These are phyloP conservation scores for human (Homo sapiens) DNA, from an alignment of 2,113 vertebrate genomes.

Conservation along the genomic window GRCh38 chrX:65408001-65408500, in stretches of 20 bases:
- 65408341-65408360: slow-evolving; percentile 99
- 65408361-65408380: slow-evolving; percentile 98
- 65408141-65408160: slow-evolving; percentile 95
- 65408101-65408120: slow-evolving; percentile 94
- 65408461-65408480: slow-evolving; percentile 94
- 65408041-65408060: slow-evolving; percentile 70
- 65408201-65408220: slow-evolving; percentile 98
- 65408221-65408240: slow-evolving; percentile 98
- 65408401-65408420: too few relatives aligned
- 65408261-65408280: slow-evolving; percentile 91
- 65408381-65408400: too few relatives aligned
- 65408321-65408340: slow-evolving; percentile 98
- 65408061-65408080: slow-evolving; percentile 75
- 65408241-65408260: slow-evolving; percentile 99
- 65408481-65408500: slow-evolving; percentile 94
- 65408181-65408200: slow-evolving; percentile 96
- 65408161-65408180: slow-evolving; percentile 98
- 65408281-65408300: too few relatives aligned
- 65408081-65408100: slow-evolving; percentile 90
- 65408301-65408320: slow-evolving; percentile 85
- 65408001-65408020: slow-evolving; percentile 63
- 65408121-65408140: slow-evolving; percentile 96
- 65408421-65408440: too few relatives aligned
- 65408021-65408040: slow-evolving; percentile 73
- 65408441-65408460: slow-evolving; percentile 78